Conservation (phyloP, 64 coral and sea anemone species). For the Actinia tenebrosa region DNA sequence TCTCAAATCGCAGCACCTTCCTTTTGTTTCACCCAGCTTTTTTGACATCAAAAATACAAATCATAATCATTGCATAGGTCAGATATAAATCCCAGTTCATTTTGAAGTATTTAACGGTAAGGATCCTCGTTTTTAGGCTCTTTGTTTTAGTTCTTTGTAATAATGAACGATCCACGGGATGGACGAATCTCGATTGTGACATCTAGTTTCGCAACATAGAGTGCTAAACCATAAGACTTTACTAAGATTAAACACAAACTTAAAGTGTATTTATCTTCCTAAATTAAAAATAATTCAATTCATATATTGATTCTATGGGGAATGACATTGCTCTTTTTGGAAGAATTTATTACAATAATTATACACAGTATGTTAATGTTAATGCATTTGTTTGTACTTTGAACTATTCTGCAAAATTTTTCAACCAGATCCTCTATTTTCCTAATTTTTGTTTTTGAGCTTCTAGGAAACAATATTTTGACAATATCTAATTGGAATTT, state of each 20-base stretch:
- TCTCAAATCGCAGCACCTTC: neutral
- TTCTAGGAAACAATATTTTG: neutral
- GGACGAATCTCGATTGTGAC: neutral
- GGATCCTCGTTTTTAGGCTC: neutral
- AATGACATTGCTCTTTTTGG: neutral
- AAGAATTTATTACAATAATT: neutral
- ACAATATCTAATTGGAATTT: neutral
- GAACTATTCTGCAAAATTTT: neutral
- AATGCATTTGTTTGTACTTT: neutral
- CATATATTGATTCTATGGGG: neutral
- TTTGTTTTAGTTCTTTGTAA: neutral
- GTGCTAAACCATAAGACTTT: neutral
- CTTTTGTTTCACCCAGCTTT: neutral
- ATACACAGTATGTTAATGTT: neutral
- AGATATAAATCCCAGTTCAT: neutral
- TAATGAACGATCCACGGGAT: neutral
- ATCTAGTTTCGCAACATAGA: slow-evolving; percentile 4
- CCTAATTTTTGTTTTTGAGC: neutral
- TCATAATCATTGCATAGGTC: neutral
- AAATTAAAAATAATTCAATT: neutral
- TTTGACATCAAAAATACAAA: neutral
- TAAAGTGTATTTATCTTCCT: neutral
- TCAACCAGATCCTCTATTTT: neutral
- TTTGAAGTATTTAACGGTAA: neutral
- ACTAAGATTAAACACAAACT: neutral